Conservation (phyloP, 1,140 invertebrate genomes). For the Metaphire vulgaris region DNA sequence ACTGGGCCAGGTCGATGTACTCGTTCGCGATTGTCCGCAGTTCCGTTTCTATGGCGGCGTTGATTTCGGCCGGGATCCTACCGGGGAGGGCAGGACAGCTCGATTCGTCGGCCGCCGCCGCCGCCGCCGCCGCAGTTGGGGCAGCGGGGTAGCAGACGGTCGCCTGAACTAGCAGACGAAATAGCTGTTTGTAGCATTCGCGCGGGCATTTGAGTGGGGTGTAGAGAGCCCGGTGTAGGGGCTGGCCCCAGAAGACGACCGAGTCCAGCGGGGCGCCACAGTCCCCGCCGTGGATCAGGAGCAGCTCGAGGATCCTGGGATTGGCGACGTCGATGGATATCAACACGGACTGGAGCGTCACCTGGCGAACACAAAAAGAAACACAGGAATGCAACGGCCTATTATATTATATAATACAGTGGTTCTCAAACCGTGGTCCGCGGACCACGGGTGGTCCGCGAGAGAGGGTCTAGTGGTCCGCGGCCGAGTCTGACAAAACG, state of each 20-base stretch:
- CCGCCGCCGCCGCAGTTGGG: neutral
- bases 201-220: conserved; percentile 20
- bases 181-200: conserved; percentile 25
- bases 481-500: no score
- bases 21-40: conserved; percentile 17
- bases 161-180: conserved; percentile 18
- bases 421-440: no score
- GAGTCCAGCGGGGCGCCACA: conserved; percentile 20
- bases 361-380: neutral
- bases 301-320: conserved; percentile 25
- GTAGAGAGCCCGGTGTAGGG: conserved; percentile 23
- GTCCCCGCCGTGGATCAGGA: conserved; percentile 22
- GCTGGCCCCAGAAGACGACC: conserved; percentile 23
- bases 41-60: conserved; percentile 18
- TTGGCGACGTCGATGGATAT: conserved; percentile 30
- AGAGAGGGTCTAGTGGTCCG: no score
- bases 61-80: conserved; percentile 1
- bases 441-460: no score
- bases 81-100: neutral
- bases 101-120: neutral
- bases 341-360: conserved; percentile 26
- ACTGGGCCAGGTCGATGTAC: conserved; percentile 20
- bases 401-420: no score
- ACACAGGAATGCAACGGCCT: neutral
- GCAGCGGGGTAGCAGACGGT: conserved; percentile 18